Evolutionary conservation across 92 coral and sea anemone genomes (phyloP).

Genomic region (Heliopora coerulea): DNA sequence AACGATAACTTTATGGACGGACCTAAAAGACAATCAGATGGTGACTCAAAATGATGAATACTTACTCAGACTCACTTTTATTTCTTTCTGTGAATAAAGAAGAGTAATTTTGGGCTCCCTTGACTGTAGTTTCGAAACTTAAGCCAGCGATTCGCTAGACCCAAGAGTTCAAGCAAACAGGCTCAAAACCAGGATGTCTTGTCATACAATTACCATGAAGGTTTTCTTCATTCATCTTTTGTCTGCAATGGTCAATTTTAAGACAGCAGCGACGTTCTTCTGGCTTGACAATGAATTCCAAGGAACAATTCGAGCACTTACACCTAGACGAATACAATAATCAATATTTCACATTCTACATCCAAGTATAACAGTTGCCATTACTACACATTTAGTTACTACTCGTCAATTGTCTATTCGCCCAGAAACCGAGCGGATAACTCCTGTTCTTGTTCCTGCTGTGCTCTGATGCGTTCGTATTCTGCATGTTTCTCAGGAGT

Average conservation of each 20-base stretch:
- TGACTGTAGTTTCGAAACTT: conserved; percentile 20
- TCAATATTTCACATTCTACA: too few relatives aligned
- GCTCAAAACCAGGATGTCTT: conserved; percentile 20
- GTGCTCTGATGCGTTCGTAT: neutral
- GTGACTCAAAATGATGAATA: neutral
- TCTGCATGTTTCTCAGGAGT: conserved; percentile 27
- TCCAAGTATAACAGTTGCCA: too few relatives aligned
- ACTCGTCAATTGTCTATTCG: neutral
- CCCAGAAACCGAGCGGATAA: neutral
- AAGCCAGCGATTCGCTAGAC: conserved; percentile 13
- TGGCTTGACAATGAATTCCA: conserved; percentile 40
- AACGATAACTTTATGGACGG: neutral
- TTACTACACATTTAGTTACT: too few relatives aligned
- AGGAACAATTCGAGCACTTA: conserved; percentile 38
- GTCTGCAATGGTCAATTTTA: conserved; percentile 12
- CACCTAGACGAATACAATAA: conserved; percentile 45
- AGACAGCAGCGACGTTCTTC: conserved; percentile 48
- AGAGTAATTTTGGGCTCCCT: conserved; percentile 23
- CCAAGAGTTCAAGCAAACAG: conserved; percentile 20
- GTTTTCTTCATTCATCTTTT: conserved; percentile 18
- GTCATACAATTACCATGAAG: conserved; percentile 13
- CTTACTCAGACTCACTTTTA: conserved; percentile 19
- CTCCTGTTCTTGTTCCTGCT: neutral
- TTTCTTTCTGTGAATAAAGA: conserved; percentile 8
- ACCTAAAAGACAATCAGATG: too few relatives aligned